Evolutionary conservation across 2,888 invertebrate species (phyloP), one percentile per base, ranked within the genome.

Genomic region (Heliconius sara): DNA sequence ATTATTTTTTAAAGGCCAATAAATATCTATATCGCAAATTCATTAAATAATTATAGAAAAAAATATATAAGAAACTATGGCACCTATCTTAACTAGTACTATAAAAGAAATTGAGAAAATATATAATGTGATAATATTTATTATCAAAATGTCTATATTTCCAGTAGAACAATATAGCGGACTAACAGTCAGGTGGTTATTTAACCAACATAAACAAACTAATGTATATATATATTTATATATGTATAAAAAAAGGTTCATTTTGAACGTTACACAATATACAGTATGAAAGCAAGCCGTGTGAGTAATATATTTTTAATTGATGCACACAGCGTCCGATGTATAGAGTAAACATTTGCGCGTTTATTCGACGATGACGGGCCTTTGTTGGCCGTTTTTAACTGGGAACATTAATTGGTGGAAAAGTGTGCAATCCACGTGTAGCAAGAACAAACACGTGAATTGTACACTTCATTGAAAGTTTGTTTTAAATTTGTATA

Each of bases 261-360:
- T 47, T 68, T 47, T 74, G 74, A 68, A 75, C 60, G 78, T 79
- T 75, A 75, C 74, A 60, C 74, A 68, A 75, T 47, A 63, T 70
- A 79, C 75, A 22, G 67, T 74, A 79, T 74, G 75, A 63, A 76
- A 91, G 91, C 90, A 88, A 89, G 86, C 86, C 87, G 89, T 84
- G 88, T 89, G 90, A 91, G 91, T 92, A 91, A 92, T 93, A 93
- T 91, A 93, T 93, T 93, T 94, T 94, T 93, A 95, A 94, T 94
- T 93, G 93, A 92, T 92, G 93, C 92, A 91, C 90, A 89, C 91
- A 88, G 86, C 88, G 86, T 84, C 88, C 91, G 88, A 92, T 90
- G 92, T 91, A 92, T 92, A 89, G 91, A 87, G 91, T 90, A 94
- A 94, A 94, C 92, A 94, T 93, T 93, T 90, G 90, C 91, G 87